phyloP scores from a whole-genome alignment of 2,797 vertebrate genomes.

The Acipenser ruthenus region DNA sequence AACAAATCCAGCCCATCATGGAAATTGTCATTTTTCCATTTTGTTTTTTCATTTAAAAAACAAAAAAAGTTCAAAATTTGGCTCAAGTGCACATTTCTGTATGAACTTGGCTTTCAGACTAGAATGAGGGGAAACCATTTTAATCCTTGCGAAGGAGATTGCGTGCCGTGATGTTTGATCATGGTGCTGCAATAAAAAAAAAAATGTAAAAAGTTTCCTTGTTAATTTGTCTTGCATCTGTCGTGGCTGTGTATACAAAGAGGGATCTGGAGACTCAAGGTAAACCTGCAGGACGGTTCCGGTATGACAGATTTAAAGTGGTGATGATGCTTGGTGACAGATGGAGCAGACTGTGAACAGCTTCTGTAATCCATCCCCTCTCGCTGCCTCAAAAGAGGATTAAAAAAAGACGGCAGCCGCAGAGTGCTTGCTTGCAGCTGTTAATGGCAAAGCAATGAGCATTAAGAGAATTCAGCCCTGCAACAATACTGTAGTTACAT shows the following conservation, averaged over 20 bases:
- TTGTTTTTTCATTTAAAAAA: no score
- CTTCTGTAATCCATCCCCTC: slow-evolving; percentile 15
- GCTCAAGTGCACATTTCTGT: background rate
- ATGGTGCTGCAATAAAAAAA: slow-evolving; percentile 17
- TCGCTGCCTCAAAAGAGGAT: slow-evolving; percentile 26
- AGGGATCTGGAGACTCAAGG: background rate
- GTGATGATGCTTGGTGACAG: slow-evolving; percentile 19
- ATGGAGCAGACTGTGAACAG: slow-evolving; percentile 24
- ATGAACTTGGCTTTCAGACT: no score
- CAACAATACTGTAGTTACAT: background rate
- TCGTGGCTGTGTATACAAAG: no score
- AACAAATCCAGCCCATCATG: no score
- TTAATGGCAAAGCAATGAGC: slow-evolving; percentile 8
- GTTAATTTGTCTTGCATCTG: no score
- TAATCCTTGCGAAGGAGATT: slow-evolving; percentile 34
- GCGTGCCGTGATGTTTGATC: slow-evolving; percentile 32
- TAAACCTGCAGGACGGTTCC: background rate
- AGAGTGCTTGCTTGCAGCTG: slow-evolving; percentile 20
- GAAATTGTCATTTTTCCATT: no score
- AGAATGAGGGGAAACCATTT: background rate
- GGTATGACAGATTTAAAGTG: slow-evolving; percentile 6
- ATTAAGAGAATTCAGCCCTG: slow-evolving; percentile 3
- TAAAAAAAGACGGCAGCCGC: slow-evolving; percentile 23
- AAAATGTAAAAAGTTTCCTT: background rate
- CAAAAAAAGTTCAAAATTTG: no score